Evolutionary conservation across 2,888 invertebrate genomes (phyloP).

Genomic region (Melanchra persicariae): DNA sequence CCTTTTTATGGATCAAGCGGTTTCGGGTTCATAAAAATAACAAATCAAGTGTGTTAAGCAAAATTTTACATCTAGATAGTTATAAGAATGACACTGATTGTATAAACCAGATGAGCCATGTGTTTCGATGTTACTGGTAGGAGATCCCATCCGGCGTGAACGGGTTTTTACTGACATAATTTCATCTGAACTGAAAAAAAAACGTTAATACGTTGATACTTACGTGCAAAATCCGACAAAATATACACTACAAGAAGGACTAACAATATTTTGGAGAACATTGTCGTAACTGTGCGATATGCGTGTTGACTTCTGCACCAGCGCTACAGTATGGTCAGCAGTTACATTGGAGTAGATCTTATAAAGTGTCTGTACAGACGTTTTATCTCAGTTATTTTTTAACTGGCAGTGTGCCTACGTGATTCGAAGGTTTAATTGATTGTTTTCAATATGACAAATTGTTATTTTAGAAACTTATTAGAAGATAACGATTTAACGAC

Average conservation of each 20-base stretch:
- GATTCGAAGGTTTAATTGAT: not conserved
- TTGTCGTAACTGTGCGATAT: conserved; percentile 12
- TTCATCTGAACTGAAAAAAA: not conserved
- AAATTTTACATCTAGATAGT: not conserved
- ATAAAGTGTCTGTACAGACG: too few species aligned
- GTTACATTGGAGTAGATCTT: not conserved
- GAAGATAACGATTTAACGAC: not conserved
- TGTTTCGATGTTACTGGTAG: not conserved
- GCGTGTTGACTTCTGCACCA: not conserved
- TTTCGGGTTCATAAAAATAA: not conserved
- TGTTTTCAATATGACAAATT: not conserved
- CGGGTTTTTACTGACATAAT: not conserved
- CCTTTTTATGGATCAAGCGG: too few species aligned
- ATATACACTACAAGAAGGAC: conserved; percentile 33
- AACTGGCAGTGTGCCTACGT: not conserved
- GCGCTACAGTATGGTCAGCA: not conserved
- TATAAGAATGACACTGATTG: too few species aligned
- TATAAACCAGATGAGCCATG: not conserved
- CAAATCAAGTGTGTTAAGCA: not conserved
- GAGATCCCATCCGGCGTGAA: not conserved
- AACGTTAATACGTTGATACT: conserved; percentile 20
- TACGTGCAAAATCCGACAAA: conserved; percentile 30
- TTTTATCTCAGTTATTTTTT: not conserved
- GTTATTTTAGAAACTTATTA: not conserved
- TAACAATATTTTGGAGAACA: conserved; percentile 35